A percentile compares a stretch with the other conserved stretches of the same genome.
phyloP scores from a whole-genome alignment of 23 tunicate genomes.

The Styela clava region DNA sequence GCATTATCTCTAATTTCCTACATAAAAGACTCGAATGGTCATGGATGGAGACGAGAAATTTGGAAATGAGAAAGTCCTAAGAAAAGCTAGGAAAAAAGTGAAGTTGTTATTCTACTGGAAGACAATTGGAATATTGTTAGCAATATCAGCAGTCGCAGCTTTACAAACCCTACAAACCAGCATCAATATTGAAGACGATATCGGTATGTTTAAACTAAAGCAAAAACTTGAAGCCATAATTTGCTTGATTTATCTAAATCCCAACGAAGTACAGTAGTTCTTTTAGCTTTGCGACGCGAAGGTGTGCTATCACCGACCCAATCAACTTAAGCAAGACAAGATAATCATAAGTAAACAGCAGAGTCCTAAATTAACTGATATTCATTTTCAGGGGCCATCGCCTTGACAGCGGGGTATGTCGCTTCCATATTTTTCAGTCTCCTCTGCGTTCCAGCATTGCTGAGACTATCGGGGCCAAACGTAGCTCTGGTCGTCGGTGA shows the following conservation, averaged over 20 bases:
- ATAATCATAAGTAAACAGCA: no score
- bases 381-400: constrained; percentile 14
- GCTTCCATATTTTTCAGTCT: constrained; percentile 7
- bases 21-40: no score
- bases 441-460: constrained; percentile 4
- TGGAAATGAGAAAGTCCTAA: background rate
- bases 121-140: background rate
- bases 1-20: no score
- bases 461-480: constrained; percentile 8
- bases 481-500: background rate
- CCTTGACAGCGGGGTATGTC: constrained; percentile 4
- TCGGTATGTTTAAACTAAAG: background rate
- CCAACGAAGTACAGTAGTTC: no score
- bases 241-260: no score
- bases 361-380: background rate
- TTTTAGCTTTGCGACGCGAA: no score
- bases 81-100: background rate
- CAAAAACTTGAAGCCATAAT: background rate
- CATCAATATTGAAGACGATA: constrained; percentile 18
- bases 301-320: no score
- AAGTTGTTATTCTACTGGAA: background rate
- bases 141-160: background rate
- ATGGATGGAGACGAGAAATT: no score
- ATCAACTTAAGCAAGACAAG: no score
- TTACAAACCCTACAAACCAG: constrained; percentile 18